Percentiles rank a stretch among this genome's conserved stretches.
Conservation (phyloP, 2,797 vertebrate species). For the Tachyglossus aculeatus region DNA sequence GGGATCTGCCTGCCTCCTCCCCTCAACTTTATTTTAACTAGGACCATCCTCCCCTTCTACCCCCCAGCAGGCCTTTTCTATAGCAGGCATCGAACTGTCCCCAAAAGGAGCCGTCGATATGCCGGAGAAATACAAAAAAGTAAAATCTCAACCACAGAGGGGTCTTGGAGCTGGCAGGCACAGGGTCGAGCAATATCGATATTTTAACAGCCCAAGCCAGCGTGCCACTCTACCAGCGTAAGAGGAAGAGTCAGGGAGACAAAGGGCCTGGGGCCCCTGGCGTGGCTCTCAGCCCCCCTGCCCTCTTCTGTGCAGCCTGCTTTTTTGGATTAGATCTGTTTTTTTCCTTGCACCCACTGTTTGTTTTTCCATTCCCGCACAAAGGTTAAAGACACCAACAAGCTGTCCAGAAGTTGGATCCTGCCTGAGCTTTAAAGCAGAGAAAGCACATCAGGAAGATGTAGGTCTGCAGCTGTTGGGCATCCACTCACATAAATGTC, state of each 20-base stretch:
- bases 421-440: constrained; percentile 3
- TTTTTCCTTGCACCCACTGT: not conserved
- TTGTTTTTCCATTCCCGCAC: not conserved
- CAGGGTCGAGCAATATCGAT: not conserved
- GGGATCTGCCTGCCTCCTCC: constrained; percentile 32
- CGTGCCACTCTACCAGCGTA: not conserved
- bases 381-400: constrained; percentile 35
- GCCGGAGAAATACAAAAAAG: constrained; percentile 24
- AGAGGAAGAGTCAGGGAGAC: not conserved
- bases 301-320: not conserved
- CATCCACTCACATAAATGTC: too few relatives aligned
- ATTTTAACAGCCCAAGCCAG: constrained; percentile 22
- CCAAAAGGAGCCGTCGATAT: constrained; percentile 34
- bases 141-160: not conserved
- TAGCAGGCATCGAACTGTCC: constrained; percentile 24
- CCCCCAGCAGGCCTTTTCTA: too few relatives aligned
- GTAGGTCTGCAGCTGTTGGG: not conserved
- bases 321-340: not conserved
- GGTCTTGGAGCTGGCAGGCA: not conserved
- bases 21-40: constrained; percentile 1
- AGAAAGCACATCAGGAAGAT: rapidly evolving
- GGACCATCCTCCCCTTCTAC: too few relatives aligned
- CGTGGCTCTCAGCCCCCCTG: not conserved
- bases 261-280: constrained; percentile 11
- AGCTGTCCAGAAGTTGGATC: not conserved